Evolutionary conservation across 2,113 vertebrate species (phyloP).

Genomic region (Lepisosteus oculatus): DNA sequence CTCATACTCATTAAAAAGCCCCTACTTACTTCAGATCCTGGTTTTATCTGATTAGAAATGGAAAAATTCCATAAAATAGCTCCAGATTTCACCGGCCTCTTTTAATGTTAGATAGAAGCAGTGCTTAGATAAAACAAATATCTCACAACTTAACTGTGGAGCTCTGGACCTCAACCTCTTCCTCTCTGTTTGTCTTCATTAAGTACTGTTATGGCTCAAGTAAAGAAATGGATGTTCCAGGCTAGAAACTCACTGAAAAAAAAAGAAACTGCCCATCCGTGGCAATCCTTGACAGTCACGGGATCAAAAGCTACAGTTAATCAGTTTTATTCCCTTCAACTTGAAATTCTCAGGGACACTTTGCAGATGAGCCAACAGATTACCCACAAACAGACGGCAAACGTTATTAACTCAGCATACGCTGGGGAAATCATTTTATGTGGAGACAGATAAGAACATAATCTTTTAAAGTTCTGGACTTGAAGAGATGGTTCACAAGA

Average conservation of each 20-base stretch:
- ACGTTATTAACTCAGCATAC: background rate
- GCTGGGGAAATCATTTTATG: background rate
- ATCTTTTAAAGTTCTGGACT: background rate
- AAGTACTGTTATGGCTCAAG: background rate
- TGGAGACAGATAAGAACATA: background rate
- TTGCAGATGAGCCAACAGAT: background rate
- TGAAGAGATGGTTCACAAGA: no score
- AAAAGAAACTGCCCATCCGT: background rate
- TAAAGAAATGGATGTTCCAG: constrained; percentile 1
- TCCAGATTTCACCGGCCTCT: background rate
- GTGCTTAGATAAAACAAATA: no score
- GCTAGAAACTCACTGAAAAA: background rate
- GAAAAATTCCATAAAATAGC: background rate
- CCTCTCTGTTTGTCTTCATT: background rate
- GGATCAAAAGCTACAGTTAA: constrained; percentile 5
- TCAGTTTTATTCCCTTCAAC: background rate
- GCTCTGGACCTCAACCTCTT: background rate
- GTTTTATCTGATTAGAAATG: no score
- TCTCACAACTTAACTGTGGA: background rate
- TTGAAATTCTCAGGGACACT: background rate
- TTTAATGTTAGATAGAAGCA: background rate
- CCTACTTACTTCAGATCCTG: no score
- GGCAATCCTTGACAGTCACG: background rate
- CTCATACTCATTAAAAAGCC: no score
- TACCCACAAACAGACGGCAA: background rate